Evolutionary conservation across 2,797 vertebrate genomes (phyloP).

Genomic region (Sebastolobus alascanus): DNA sequence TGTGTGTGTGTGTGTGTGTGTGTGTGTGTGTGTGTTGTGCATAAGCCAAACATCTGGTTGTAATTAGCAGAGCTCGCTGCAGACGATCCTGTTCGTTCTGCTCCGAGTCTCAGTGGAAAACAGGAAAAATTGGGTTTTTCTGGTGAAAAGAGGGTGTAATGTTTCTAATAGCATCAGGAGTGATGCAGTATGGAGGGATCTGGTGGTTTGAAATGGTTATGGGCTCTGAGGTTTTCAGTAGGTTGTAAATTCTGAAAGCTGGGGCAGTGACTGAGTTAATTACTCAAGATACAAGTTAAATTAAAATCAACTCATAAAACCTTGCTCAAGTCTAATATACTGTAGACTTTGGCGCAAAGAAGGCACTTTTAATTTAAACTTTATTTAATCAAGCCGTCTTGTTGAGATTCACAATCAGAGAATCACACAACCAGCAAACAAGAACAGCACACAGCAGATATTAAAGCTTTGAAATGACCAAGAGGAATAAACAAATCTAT

Average conservation of each 20-base stretch:
- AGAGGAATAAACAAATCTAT: neutral
- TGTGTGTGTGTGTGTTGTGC: neutral
- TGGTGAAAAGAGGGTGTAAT: neutral
- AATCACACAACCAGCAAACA: neutral
- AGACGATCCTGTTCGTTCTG: conserved; percentile 11
- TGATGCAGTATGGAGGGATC: neutral
- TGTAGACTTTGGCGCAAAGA: neutral
- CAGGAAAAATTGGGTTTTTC: neutral
- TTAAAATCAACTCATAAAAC: neutral
- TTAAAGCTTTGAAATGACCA: neutral
- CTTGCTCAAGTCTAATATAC: neutral
- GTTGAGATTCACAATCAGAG: neutral
- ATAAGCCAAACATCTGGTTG: conserved; percentile 48
- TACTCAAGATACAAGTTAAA: neutral
- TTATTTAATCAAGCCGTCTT: neutral
- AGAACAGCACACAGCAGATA: neutral
- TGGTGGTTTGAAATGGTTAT: conserved; percentile 4
- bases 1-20: conserved; percentile 8
- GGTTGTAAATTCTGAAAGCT: neutral
- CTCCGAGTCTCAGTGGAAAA: conserved; percentile 3
- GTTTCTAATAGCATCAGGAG: conserved; percentile 1
- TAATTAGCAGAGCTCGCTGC: conserved; percentile 29
- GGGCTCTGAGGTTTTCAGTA: neutral
- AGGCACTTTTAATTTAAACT: neutral
- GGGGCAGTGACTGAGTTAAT: neutral